These are phyloP conservation scores for Protobothrops flavoviridis DNA, from an alignment of 2,113 vertebrate species.

Conservation along the genomic window DNA sequence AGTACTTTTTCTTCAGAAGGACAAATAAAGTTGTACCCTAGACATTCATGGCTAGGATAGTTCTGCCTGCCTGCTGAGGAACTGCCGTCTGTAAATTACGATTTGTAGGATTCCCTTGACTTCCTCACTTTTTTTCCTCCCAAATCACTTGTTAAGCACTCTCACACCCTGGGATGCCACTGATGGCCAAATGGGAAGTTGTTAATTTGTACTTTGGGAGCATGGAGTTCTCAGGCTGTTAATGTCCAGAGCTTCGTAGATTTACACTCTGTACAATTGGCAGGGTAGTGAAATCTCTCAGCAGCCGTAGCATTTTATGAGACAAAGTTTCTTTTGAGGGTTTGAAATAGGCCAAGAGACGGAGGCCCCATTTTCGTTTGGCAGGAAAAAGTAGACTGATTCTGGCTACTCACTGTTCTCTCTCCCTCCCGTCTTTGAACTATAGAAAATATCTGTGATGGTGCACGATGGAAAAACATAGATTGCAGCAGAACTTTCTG, in stretches of 20 bases:
- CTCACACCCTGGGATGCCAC: neutral
- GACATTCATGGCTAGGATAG: neutral
- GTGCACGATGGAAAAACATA: neutral
- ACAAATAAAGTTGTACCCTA: neutral
- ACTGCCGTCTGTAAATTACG: neutral
- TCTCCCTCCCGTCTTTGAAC: neutral
- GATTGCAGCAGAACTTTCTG: neutral
- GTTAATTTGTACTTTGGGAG: slow-evolving; percentile 25
- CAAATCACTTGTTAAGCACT: slow-evolving; percentile 4
- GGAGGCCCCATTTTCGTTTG: neutral
- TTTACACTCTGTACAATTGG: slow-evolving; percentile 20
- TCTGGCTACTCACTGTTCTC: neutral
- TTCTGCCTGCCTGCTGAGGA: slow-evolving; percentile 13
- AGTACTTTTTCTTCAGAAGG: neutral
- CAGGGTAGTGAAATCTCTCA: slow-evolving; percentile 8
- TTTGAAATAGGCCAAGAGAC: slow-evolving; percentile 5
- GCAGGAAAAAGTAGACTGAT: neutral
- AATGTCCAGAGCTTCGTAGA: slow-evolving; percentile 1
- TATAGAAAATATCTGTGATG: neutral
- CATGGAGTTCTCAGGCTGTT: slow-evolving; percentile 15
- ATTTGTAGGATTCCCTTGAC: slow-evolving; percentile 6
- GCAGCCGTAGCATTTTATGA: slow-evolving; percentile 16
- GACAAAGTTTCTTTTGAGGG: slow-evolving; percentile 6
- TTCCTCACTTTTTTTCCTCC: neutral
- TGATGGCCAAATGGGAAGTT: neutral